These are phyloP conservation scores for Muntiacus reevesi DNA, from an alignment of 2,113 vertebrate genomes.

Conservation along the genomic window DNA sequence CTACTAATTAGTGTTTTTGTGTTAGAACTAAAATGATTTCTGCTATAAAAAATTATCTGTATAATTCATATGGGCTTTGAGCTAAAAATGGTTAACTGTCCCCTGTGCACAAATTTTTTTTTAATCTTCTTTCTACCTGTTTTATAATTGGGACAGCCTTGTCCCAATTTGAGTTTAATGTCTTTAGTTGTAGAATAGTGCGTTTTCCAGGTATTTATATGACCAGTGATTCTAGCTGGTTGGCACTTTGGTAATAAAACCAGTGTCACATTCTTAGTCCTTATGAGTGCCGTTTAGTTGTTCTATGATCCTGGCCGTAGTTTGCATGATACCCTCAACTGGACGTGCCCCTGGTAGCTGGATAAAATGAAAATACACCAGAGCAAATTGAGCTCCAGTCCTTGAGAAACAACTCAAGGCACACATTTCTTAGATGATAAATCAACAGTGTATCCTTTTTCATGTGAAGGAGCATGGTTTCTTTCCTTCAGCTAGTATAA, in stretches of 20 bases:
- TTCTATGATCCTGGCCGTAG: background rate
- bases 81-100: constrained; percentile 4
- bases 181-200: background rate
- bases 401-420: background rate
- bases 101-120: background rate
- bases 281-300: background rate
- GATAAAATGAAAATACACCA: background rate
- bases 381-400: background rate
- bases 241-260: background rate
- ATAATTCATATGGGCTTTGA: background rate
- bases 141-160: background rate
- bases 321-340: background rate
- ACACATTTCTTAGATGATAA: background rate
- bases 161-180: background rate
- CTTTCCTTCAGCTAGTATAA: background rate
- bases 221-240: background rate
- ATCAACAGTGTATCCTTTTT: background rate
- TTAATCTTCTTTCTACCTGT: background rate
- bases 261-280: background rate
- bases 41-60: constrained; percentile 16
- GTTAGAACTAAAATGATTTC: background rate
- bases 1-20: background rate
- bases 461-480: background rate
- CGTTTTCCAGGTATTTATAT: background rate
- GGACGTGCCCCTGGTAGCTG: background rate